These are phyloP conservation scores for Polyommatus icarus DNA, from an alignment of 2,888 invertebrate genomes.

Conservation along the genomic window DNA sequence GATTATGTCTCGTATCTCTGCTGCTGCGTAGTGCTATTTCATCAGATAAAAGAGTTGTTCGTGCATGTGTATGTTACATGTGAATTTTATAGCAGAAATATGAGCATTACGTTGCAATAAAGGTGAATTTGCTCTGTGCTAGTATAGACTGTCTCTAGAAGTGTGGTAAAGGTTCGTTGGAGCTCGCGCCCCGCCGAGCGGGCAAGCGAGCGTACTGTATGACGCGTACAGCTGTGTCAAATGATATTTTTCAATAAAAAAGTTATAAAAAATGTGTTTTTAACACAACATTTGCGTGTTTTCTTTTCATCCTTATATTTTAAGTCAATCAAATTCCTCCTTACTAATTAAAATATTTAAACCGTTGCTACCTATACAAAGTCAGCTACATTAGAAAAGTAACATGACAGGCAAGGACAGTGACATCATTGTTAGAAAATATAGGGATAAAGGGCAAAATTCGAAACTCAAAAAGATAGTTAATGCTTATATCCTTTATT, in stretches of 20 bases:
- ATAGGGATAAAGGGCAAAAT: no score
- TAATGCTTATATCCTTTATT: neutral
- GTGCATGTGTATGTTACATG: neutral
- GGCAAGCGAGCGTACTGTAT: conserved; percentile 43
- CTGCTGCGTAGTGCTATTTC: no score
- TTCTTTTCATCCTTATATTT: conserved; percentile 49
- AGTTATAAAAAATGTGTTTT: conserved; percentile 76
- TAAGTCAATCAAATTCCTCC: neutral
- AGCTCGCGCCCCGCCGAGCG: conserved; percentile 7
- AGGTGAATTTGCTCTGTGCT: neutral
- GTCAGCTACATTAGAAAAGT: no score
- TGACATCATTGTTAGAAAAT: no score
- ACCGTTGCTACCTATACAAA: no score
- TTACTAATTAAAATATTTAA: no score
- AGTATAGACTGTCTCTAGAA: conserved; percentile 34
- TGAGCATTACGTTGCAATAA: no score
- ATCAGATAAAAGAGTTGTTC: neutral
- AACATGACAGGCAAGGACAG: no score
- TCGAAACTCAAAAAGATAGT: neutral
- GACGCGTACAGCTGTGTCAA: conserved; percentile 69
- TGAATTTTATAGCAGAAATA: neutral
- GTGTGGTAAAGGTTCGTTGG: conserved; percentile 41
- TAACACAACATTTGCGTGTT: conserved; percentile 74
- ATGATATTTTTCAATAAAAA: conserved; percentile 78
- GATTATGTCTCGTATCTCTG: neutral